Evolutionary conservation across 2,888 invertebrate species (phyloP).

Genomic region (Lottia gigantea): DNA sequence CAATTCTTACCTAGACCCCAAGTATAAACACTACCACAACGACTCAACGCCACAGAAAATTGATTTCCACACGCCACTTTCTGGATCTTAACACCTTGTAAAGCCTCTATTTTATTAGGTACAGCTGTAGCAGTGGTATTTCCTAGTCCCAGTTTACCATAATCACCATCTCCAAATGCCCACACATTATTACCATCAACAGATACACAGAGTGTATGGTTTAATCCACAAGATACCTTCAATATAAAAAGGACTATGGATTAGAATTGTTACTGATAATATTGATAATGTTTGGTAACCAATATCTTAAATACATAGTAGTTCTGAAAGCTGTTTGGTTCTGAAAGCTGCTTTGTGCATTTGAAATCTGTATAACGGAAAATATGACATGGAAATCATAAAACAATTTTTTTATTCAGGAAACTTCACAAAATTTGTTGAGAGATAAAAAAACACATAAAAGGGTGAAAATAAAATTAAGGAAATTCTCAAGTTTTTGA

Average conservation of each 20-base stretch:
- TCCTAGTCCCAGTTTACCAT: conserved; percentile 74
- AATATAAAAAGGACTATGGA: background rate
- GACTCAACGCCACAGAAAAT: conserved; percentile 75
- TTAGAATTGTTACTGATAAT: background rate
- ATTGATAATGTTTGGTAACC: too few species aligned
- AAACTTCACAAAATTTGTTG: too few species aligned
- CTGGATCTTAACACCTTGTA: conserved; percentile 72
- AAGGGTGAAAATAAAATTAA: too few species aligned
- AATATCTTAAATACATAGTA: too few species aligned
- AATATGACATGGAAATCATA: too few species aligned
- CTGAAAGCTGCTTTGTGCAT: too few species aligned
- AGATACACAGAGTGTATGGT: conserved; percentile 75
- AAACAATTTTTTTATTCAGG: too few species aligned
- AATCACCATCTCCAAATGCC: conserved; percentile 77
- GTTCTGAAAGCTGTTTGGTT: too few species aligned
- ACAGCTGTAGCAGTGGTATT: conserved; percentile 62
- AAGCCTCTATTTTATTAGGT: conserved; percentile 71
- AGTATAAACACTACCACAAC: conserved; percentile 73
- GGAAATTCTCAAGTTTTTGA: too few species aligned
- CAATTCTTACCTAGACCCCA: conserved; percentile 71
- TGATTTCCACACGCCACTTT: conserved; percentile 77
- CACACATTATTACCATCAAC: conserved; percentile 74
- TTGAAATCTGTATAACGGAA: too few species aligned
- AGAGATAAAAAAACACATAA: too few species aligned
- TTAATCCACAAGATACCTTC: conserved; percentile 75